Evolutionary conservation across 2,797 vertebrate species (phyloP).

Genomic region (Helostoma temminkii): DNA sequence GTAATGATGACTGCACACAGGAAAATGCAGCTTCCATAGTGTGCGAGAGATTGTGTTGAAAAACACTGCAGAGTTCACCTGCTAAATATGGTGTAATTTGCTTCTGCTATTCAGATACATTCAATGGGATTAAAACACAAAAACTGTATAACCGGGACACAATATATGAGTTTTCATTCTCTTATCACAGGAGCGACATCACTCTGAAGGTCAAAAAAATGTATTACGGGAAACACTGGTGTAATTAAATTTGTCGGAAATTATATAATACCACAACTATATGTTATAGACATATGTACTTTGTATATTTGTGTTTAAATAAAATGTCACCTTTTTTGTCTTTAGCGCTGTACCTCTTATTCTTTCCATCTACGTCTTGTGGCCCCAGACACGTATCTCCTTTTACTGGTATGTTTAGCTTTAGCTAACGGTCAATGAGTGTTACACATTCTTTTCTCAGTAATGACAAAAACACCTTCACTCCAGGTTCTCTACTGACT

Average conservation of each 20-base stretch:
- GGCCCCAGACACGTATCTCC: too few relatives aligned
- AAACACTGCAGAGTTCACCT: neutral
- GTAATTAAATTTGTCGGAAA: too few relatives aligned
- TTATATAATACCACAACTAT: too few relatives aligned
- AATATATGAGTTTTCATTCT: too few relatives aligned
- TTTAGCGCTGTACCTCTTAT: too few relatives aligned
- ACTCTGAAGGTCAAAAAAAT: neutral
- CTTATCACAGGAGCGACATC: too few relatives aligned
- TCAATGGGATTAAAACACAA: conserved; percentile 3
- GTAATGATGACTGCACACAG: neutral
- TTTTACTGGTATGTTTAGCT: too few relatives aligned
- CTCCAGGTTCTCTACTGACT: neutral
- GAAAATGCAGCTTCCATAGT: neutral
- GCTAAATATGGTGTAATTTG: neutral
- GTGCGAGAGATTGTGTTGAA: neutral
- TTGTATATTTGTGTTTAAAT: too few relatives aligned
- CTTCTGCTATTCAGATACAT: neutral
- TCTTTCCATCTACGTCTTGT: too few relatives aligned
- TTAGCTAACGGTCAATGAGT: neutral
- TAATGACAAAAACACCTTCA: neutral
- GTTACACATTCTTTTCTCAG: neutral
- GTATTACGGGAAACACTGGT: too few relatives aligned
- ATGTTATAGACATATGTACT: too few relatives aligned
- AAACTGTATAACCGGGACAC: neutral
- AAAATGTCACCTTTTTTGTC: too few relatives aligned